Percentiles rank a stretch among this genome's conserved stretches.
These are phyloP conservation scores for Rattus rattus DNA, from an alignment of 2,113 vertebrate species.

Conservation along the genomic window DNA sequence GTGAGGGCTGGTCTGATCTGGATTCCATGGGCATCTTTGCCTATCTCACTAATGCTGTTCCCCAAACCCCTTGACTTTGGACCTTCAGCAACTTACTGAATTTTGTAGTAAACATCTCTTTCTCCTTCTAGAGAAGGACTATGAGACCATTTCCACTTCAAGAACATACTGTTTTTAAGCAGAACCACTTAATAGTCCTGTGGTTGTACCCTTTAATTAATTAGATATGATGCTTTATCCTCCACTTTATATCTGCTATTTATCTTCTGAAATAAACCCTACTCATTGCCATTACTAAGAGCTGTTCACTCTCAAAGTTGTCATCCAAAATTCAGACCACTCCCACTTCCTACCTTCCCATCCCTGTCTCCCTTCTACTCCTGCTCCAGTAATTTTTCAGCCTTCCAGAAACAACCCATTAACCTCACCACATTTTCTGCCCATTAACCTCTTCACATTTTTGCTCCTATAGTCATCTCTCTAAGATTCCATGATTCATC, in stretches of 20 bases:
- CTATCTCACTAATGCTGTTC: background rate
- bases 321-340: background rate
- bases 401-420: background rate
- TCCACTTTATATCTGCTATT: background rate
- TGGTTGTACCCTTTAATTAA: background rate
- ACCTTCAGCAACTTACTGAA: background rate
- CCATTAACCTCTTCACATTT: constrained; percentile 10
- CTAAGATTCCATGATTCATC: background rate
- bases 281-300: background rate
- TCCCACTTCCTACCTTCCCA: background rate
- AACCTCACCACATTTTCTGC: background rate
- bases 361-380: background rate
- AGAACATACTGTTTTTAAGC: background rate
- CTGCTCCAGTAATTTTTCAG: background rate
- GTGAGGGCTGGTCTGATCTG: background rate
- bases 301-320: background rate
- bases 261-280: background rate
- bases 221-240: background rate
- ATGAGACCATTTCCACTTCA: background rate
- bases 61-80: background rate
- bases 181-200: background rate
- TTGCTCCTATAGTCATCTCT: background rate
- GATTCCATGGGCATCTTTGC: background rate
- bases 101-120: background rate
- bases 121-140: background rate